A percentile compares a stretch with the other conserved stretches of the same genome.
Conservation (phyloP, 2,113 vertebrate species). For the Salvator merianae region DNA sequence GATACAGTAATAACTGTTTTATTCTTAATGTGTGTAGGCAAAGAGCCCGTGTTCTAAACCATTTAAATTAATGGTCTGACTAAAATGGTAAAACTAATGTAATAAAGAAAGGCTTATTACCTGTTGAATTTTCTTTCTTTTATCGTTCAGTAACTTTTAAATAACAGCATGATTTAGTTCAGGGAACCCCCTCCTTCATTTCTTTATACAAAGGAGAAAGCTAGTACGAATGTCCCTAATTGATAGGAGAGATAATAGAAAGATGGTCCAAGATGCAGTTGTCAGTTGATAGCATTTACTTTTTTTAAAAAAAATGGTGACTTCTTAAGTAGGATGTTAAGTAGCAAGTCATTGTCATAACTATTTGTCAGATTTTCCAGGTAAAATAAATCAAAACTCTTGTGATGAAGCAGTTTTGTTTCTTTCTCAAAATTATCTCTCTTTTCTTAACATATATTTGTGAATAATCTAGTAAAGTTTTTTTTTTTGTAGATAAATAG, state of each 20-base stretch:
- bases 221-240: not conserved
- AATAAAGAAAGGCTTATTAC: not conserved
- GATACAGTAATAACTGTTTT: not conserved
- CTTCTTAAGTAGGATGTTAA: not conserved
- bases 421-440: not conserved
- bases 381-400: not conserved
- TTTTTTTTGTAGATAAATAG: accelerated
- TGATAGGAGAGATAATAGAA: not conserved
- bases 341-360: not conserved
- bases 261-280: not conserved
- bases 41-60: not conserved
- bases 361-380: not conserved
- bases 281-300: not conserved
- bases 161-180: not conserved
- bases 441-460: not conserved
- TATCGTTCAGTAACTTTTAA: not conserved
- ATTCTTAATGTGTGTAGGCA: not conserved
- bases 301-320: not conserved
- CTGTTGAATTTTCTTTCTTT: not conserved
- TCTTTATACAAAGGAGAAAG: no score
- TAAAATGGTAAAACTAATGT: not conserved
- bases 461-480: not conserved
- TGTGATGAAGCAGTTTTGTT: not conserved
- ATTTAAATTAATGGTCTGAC: not conserved
- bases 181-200: not conserved